Conservation (phyloP, 2,888 invertebrate species). For the Cephus runcator region DNA sequence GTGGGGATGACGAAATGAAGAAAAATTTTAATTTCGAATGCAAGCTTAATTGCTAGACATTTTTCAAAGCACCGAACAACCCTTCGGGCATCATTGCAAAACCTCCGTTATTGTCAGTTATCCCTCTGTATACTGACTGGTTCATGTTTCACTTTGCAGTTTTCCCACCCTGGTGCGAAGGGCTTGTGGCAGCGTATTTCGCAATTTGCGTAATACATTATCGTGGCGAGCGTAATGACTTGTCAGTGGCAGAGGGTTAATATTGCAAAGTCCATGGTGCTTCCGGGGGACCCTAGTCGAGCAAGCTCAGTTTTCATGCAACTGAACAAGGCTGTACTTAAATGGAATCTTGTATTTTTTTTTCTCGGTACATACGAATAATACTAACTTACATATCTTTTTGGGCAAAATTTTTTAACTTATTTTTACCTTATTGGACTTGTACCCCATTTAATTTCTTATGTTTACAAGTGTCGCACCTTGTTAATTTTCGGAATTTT, state of each 20-base stretch:
- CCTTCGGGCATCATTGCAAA: background rate
- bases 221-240: slow-evolving; percentile 17
- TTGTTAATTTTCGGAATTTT: background rate
- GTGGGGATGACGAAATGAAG: too few species aligned
- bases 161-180: background rate
- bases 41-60: slow-evolving; percentile 12
- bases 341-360: background rate
- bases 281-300: background rate
- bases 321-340: background rate
- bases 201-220: slow-evolving; percentile 20
- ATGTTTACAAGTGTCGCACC: background rate
- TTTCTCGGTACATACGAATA: too few species aligned
- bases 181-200: slow-evolving; percentile 4
- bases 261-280: slow-evolving; percentile 13
- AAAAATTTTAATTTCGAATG: background rate
- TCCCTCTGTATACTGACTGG: background rate
- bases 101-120: background rate
- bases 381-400: background rate
- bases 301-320: background rate
- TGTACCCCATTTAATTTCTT: background rate
- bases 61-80: slow-evolving; percentile 1
- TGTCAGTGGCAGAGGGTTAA: slow-evolving; percentile 26
- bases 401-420: background rate
- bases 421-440: background rate
- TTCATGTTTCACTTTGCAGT: background rate